phyloP scores from a whole-genome alignment of 2,888 invertebrate species.

The Congeria kusceri region DNA sequence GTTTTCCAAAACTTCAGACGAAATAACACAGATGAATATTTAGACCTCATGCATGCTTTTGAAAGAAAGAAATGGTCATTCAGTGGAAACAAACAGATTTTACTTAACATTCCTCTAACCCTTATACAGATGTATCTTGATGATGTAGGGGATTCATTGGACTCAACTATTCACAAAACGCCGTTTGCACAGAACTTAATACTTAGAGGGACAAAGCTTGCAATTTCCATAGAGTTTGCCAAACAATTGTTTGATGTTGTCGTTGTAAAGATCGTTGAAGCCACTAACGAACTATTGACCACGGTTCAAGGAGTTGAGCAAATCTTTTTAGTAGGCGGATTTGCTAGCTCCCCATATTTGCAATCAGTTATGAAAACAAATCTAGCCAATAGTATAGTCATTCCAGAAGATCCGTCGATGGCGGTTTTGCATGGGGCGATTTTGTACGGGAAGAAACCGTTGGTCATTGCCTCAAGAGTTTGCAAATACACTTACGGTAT shows the following conservation, averaged over 20 bases:
- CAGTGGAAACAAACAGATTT: constrained; percentile 24
- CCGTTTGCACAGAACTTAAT: constrained; percentile 4
- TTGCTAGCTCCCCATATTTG: constrained; percentile 38
- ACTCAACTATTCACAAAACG: constrained; percentile 17
- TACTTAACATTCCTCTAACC: constrained; percentile 25
- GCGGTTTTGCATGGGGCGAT: constrained; percentile 53
- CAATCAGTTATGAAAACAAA: constrained; percentile 9
- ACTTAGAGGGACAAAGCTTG: constrained; percentile 34
- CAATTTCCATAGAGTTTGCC: constrained; percentile 7
- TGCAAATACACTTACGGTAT: constrained; percentile 51
- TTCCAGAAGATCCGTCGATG: constrained; percentile 16
- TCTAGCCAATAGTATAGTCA: constrained; percentile 10
- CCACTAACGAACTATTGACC: not conserved
- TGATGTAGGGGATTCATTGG: not conserved
- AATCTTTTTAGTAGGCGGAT: constrained; percentile 38
- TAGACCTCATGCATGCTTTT: constrained; percentile 46
- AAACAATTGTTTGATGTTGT: constrained; percentile 36
- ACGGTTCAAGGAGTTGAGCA: not conserved
- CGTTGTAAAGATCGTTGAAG: constrained; percentile 10
- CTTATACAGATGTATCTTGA: constrained; percentile 23
- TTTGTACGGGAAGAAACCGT: constrained; percentile 32
- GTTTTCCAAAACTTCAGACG: constrained; percentile 26
- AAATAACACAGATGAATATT: constrained; percentile 33
- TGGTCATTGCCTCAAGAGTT: constrained; percentile 25
- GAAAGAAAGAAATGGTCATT: constrained; percentile 43